phyloP scores from a whole-genome alignment of 2,113 vertebrate genomes.

The Limnothrissa miodon region DNA sequence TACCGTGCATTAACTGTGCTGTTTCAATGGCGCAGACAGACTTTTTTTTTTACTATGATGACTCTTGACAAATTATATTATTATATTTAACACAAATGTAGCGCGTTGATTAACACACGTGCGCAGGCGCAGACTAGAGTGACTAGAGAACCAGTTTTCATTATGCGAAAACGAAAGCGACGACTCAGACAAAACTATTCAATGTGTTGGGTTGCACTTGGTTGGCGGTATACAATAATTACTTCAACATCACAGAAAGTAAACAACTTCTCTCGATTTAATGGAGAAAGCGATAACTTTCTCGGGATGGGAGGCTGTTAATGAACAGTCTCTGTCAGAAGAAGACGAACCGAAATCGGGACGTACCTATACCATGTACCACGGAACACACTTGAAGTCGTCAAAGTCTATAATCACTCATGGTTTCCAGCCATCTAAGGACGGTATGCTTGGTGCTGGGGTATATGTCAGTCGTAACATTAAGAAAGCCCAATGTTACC shows the following conservation, averaged over 20 bases:
- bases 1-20: no score
- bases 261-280: neutral
- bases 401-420: conserved; percentile 41
- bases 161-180: neutral
- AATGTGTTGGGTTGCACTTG: no score
- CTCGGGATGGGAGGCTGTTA: conserved; percentile 47
- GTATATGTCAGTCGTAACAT: conserved; percentile 57
- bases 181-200: no score
- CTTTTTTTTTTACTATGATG: no score
- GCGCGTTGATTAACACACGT: no score
- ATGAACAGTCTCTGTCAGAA: conserved; percentile 30
- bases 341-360: conserved; percentile 34
- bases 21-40: no score
- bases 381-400: conserved; percentile 43
- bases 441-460: conserved; percentile 51
- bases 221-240: neutral
- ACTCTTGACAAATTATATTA: no score
- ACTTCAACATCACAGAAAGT: neutral
- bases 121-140: no score
- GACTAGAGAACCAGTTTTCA: no score
- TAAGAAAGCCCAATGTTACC: conserved; percentile 56
- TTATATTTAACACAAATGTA: no score
- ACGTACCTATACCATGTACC: conserved; percentile 51
- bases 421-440: conserved; percentile 45
- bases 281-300: conserved; percentile 31